phyloP scores from a whole-genome alignment of 1,140 invertebrate genomes.

The Monomorium pharaonis region DNA sequence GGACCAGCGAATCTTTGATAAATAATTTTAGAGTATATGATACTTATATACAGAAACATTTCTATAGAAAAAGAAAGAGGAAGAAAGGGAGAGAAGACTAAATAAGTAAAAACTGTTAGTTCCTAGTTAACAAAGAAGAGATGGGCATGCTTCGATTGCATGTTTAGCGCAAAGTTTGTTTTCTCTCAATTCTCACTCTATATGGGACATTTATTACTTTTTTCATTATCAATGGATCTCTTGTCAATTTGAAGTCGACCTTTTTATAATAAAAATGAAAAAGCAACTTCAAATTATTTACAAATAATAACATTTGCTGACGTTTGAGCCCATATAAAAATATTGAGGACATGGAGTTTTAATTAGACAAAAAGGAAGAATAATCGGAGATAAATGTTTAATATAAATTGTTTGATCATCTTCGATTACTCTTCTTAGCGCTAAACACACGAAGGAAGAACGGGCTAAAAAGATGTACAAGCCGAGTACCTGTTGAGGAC shows the following conservation, averaged over 20 bases:
- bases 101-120: conserved; percentile 74
- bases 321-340: not conserved
- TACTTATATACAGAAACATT: conserved; percentile 47
- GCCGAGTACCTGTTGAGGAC: conserved; percentile 44
- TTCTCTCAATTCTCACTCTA: not conserved
- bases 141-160: conserved; percentile 69
- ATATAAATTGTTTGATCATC: conserved; percentile 4
- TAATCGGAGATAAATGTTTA: not conserved
- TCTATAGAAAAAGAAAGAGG: conserved; percentile 38
- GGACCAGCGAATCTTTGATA: conserved; percentile 73
- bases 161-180: conserved; percentile 39
- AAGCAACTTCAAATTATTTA: not conserved
- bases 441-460: conserved; percentile 32
- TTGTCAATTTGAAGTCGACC: not conserved
- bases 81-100: conserved; percentile 44
- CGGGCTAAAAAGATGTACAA: conserved; percentile 52
- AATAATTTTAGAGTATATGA: conserved; percentile 71
- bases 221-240: not conserved
- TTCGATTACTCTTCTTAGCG: conserved; percentile 28
- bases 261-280: not conserved
- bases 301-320: not conserved
- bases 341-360: not conserved
- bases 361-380: not conserved
- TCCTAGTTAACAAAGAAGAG: conserved; percentile 76
- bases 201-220: not conserved